Conservation (phyloP, 2,797 vertebrate genomes). For the Threskiornis aethiopicus region DNA sequence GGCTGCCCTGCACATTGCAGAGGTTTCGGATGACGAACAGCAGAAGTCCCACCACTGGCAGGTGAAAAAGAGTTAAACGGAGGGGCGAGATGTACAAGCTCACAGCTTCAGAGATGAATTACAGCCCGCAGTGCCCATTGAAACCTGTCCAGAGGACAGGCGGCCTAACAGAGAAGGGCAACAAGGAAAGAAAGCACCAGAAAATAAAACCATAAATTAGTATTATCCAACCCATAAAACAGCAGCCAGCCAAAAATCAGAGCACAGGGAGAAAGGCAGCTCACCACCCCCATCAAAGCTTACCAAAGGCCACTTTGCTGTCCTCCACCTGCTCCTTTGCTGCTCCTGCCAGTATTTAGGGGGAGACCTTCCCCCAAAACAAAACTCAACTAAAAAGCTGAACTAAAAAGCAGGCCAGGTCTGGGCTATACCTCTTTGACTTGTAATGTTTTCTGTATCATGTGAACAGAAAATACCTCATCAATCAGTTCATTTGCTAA, state of each 20-base stretch:
- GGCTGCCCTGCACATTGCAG: neutral
- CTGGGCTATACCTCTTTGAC: neutral
- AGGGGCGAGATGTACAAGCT: neutral
- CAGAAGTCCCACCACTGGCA: neutral
- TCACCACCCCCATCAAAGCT: neutral
- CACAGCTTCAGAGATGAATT: neutral
- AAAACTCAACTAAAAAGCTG: neutral
- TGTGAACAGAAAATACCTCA: neutral
- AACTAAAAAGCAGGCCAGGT: neutral
- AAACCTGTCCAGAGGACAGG: slow-evolving; percentile 8
- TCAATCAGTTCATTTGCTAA: neutral
- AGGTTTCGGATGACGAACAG: neutral
- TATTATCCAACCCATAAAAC: neutral
- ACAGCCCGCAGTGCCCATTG: neutral
- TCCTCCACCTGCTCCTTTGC: neutral
- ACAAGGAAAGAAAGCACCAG: neutral
- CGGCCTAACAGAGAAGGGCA: neutral
- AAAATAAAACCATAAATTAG: neutral
- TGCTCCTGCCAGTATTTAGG: neutral
- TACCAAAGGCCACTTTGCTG: neutral
- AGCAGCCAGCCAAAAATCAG: neutral
- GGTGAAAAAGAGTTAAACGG: neutral
- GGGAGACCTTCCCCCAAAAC: neutral
- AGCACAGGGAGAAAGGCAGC: neutral
- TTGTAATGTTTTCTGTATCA: neutral